Conservation (phyloP, 1,140 invertebrate genomes). For the Heliconius himera region DNA sequence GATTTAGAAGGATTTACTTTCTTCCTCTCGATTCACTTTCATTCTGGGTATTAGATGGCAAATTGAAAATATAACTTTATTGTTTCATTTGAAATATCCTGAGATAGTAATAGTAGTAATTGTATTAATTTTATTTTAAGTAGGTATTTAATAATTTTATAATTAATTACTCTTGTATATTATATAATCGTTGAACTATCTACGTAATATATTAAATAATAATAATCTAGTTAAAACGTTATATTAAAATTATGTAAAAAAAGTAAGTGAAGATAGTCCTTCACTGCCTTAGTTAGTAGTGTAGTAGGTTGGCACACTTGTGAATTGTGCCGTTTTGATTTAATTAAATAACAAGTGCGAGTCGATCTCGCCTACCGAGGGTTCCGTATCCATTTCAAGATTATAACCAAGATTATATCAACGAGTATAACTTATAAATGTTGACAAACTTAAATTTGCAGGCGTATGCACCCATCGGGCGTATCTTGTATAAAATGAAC, state of each 20-base stretch:
- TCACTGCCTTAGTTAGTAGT: not conserved
- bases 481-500: too few relatives aligned
- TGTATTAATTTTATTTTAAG: not conserved
- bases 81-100: not conserved
- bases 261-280: not conserved
- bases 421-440: too few relatives aligned
- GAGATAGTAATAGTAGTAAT: not conserved
- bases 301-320: too few relatives aligned
- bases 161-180: not conserved
- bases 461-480: too few relatives aligned
- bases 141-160: not conserved
- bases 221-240: not conserved
- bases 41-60: conserved; percentile 8
- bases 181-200: not conserved
- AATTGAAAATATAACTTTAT: conserved; percentile 15
- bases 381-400: too few relatives aligned
- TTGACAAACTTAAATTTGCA: too few relatives aligned
- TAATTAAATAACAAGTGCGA: too few relatives aligned
- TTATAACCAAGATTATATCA: too few relatives aligned
- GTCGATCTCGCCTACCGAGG: too few relatives aligned
- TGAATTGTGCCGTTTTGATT: too few relatives aligned
- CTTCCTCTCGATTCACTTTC: conserved; percentile 17
- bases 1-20: conserved; percentile 23
- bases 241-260: not conserved
- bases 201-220: not conserved